A percentile compares a stretch with the other conserved stretches of the same genome.
Evolutionary conservation across 2,797 vertebrate species (phyloP).

Genomic region (Poecilia velifera): DNA sequence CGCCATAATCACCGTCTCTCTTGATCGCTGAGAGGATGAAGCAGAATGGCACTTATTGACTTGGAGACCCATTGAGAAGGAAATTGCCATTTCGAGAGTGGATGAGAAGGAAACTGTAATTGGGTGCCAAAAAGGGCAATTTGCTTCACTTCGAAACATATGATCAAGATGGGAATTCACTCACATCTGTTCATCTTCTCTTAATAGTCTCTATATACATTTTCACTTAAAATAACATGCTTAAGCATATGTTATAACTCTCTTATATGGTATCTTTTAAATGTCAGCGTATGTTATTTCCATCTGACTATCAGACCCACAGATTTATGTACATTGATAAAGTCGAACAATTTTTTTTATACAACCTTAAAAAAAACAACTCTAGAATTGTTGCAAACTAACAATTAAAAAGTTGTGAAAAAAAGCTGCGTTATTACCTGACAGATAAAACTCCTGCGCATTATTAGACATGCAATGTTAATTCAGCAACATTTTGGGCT

Average conservation of each 20-base stretch:
- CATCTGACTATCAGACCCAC: background rate
- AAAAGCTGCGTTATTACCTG: background rate
- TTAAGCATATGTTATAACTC: background rate
- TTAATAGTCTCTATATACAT: constrained; percentile 35
- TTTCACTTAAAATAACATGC: constrained; percentile 11
- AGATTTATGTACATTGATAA: background rate
- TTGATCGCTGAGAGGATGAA: constrained; percentile 51
- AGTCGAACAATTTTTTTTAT: background rate
- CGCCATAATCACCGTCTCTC: constrained; percentile 71
- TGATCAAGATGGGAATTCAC: constrained; percentile 44
- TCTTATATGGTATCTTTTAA: background rate
- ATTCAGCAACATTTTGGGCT: background rate
- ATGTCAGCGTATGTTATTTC: background rate
- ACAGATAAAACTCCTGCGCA: background rate
- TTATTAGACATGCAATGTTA: background rate
- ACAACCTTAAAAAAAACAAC: background rate
- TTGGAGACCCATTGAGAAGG: constrained; percentile 63
- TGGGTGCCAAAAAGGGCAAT: constrained; percentile 66
- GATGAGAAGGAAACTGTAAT: constrained; percentile 73
- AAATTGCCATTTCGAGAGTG: constrained; percentile 69
- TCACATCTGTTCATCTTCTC: constrained; percentile 36
- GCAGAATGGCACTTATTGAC: constrained; percentile 62
- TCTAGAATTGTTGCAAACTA: background rate
- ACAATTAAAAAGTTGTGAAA: background rate
- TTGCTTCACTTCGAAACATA: constrained; percentile 52